Base-by-base conservation (phyloP, 2,113 vertebrate genomes). In the Megaleporinus macrocephalus region DNA sequence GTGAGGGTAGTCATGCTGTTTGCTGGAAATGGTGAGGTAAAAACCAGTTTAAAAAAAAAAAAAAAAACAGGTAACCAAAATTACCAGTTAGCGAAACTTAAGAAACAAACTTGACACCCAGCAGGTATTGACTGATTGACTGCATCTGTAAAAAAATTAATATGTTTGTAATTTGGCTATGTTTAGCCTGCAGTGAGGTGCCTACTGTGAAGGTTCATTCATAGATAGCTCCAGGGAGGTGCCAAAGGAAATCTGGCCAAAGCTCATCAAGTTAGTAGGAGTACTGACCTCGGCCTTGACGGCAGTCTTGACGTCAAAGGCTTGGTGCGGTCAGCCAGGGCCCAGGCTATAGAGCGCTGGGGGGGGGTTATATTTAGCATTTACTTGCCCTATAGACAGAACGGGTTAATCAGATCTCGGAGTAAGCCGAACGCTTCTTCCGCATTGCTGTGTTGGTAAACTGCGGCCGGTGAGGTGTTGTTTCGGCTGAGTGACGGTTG, bases 251-350 rank as follows among this genome's bases (percentile, higher is more conserved):
- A 68, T 75, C 71, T 53, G 24, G 18, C 51, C 59, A 70, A 71
- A 85, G 78, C 73, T 74, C 59, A 27, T 75, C 57, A 76, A 79
- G 75, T 69, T 68, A 61, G 78, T 55, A 29, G 77, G 57, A 51
- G 26, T 11, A 44, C 24, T 73, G 65, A 80, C 62, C 72, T 80
- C 78, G 24, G 30, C 4, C 61, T n/a, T 41, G 61, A 27, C 51
- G 73, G 41, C 41, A 63, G 30, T 53, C 69, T n/a, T 85, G 84
- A 86, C 72, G 76, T 84, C 84, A 87, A 75, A 69, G 24, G n/a
- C 26, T 75, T 14, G 57, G 68, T 18, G 68, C 3, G 68, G 79
- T 84, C 59, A 49, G n/a, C 74, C 77, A 12, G 66, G 44, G 55
- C 18, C 30, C 36, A 13, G 84, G 29, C 10, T 44, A 11, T 11